Evolutionary conservation across 2,888 invertebrate species (phyloP).

Genomic region (Catocala nupta): DNA sequence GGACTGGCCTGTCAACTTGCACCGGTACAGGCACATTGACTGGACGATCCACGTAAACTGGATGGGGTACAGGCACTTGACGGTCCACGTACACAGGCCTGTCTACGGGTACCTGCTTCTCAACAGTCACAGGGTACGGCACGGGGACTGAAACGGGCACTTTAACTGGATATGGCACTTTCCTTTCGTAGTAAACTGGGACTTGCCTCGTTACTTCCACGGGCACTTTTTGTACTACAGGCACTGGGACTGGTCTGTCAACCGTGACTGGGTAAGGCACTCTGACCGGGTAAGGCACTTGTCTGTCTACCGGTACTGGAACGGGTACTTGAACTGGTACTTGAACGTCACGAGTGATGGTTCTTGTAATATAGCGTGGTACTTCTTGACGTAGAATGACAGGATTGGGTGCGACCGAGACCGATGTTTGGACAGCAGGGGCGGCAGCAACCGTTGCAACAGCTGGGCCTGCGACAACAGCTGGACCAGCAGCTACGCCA

Average conservation of each 20-base stretch:
- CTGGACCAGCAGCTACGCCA: conserved; percentile 41
- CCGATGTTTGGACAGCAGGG: conserved; percentile 72
- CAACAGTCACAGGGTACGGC: conserved; percentile 88
- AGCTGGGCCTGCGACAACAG: conserved; percentile 47
- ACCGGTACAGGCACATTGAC: conserved; percentile 89
- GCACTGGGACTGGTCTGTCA: conserved; percentile 83
- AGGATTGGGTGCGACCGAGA: conserved; percentile 78
- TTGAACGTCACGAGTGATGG: conserved; percentile 79
- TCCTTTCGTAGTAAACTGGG: conserved; percentile 81
- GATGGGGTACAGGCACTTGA: conserved; percentile 81
- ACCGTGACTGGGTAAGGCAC: conserved; percentile 86
- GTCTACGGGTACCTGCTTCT: conserved; percentile 87
- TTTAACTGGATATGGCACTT: conserved; percentile 82
- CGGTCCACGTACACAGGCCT: conserved; percentile 88
- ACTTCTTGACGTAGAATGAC: conserved; percentile 81
- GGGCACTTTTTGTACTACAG: conserved; percentile 84
- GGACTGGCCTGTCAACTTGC: conserved; percentile 85
- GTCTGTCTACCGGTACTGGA: conserved; percentile 81
- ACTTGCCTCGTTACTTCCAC: conserved; percentile 83
- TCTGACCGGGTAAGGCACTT: conserved; percentile 82
- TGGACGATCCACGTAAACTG: conserved; percentile 86
- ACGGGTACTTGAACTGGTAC: conserved; percentile 83
- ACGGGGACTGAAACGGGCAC: conserved; percentile 86
- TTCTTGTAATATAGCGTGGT: conserved; percentile 79
- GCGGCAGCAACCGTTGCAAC: conserved; percentile 57